These are phyloP conservation scores for Euplexia lucipara DNA, from an alignment of 2,888 invertebrate genomes.

Conservation along the genomic window DNA sequence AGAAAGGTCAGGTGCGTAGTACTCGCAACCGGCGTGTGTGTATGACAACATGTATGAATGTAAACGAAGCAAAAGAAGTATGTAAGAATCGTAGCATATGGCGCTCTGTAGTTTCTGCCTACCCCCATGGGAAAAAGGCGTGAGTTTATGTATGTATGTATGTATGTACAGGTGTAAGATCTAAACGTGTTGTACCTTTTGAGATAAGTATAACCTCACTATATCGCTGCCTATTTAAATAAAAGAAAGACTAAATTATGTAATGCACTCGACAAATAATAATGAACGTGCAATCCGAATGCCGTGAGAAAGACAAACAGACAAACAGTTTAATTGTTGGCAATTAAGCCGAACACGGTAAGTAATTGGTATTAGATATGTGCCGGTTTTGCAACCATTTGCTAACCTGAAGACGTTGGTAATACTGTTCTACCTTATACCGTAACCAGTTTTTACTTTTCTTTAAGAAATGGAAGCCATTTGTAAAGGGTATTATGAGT, in stretches of 20 bases:
- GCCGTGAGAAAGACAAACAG: conserved; percentile 64
- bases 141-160: too few species aligned
- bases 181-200: too few species aligned
- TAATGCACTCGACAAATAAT: conserved; percentile 59
- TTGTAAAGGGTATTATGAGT: neutral
- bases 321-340: conserved; percentile 57
- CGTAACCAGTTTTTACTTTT: conserved; percentile 35
- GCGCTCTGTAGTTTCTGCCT: too few species aligned
- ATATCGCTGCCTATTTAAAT: neutral
- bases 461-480: conserved; percentile 28
- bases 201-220: too few species aligned
- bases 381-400: conserved; percentile 51
- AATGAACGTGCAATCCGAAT: conserved; percentile 50
- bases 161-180: too few species aligned
- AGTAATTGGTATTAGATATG: conserved; percentile 60
- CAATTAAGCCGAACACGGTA: conserved; percentile 57
- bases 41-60: too few species aligned
- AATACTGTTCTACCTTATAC: conserved; percentile 27
- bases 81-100: too few species aligned
- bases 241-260: conserved; percentile 27
- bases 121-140: too few species aligned
- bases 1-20: too few species aligned
- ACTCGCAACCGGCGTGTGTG: too few species aligned
- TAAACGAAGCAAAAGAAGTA: too few species aligned
- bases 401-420: conserved; percentile 33